These are phyloP conservation scores for Erpetoichthys calabaricus DNA, from an alignment of 2,797 vertebrate genomes.

Conservation along the genomic window DNA sequence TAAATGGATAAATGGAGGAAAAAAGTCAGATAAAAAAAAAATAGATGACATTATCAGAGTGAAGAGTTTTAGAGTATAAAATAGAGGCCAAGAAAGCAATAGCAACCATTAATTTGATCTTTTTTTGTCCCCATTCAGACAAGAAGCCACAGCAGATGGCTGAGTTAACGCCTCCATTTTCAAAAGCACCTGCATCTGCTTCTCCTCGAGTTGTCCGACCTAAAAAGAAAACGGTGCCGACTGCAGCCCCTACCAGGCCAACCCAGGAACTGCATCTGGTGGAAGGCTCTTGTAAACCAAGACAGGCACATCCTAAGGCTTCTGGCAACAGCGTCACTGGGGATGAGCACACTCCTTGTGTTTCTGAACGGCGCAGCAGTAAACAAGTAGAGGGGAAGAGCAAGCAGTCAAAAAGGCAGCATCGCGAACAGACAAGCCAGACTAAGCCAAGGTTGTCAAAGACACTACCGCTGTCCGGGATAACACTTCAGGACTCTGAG, in stretches of 20 bases:
- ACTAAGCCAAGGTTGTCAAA: slow-evolving; percentile 23
- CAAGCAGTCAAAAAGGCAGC: slow-evolving; percentile 37
- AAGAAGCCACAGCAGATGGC: slow-evolving; percentile 21
- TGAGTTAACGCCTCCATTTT: slow-evolving; percentile 18
- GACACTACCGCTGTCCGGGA: slow-evolving; percentile 13
- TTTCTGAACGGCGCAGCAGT: slow-evolving; percentile 28
- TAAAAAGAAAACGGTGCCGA: slow-evolving; percentile 52
- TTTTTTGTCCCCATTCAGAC: not conserved
- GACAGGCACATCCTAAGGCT: slow-evolving; percentile 34
- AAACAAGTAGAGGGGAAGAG: slow-evolving; percentile 43
- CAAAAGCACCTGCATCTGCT: slow-evolving; percentile 29
- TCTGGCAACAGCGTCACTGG: slow-evolving; percentile 28
- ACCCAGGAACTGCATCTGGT: slow-evolving; percentile 37
- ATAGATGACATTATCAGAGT: too few relatives aligned
- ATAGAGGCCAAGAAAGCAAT: too few relatives aligned
- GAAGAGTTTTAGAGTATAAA: too few relatives aligned
- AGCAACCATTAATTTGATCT: too few relatives aligned
- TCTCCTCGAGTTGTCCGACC: slow-evolving; percentile 69
- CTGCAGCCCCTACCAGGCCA: slow-evolving; percentile 32
- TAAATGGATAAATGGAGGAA: too few relatives aligned
- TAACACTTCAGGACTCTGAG: fast-evolving
- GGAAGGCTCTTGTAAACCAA: slow-evolving; percentile 23
- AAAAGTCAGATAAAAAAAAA: too few relatives aligned
- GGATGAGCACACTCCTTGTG: slow-evolving; percentile 36
- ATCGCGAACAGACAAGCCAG: slow-evolving; percentile 40